phyloP scores from a whole-genome alignment of 1,140 invertebrate species.

The Araneus ventricosus region DNA sequence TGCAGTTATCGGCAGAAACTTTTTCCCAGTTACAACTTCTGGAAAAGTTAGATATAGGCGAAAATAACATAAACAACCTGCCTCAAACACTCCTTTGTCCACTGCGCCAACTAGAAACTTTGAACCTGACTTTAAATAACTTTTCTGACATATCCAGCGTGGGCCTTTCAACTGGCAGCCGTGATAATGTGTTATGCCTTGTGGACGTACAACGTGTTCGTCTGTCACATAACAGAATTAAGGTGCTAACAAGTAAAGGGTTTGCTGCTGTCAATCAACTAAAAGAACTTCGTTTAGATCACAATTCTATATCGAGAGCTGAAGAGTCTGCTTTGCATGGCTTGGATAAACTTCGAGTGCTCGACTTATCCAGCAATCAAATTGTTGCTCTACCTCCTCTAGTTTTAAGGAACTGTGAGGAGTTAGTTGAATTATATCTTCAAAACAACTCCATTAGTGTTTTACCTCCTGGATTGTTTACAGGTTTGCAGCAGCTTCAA shows the following conservation, averaged over 20 bases:
- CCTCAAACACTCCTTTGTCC: conserved; percentile 88
- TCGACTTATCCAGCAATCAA: conserved; percentile 92
- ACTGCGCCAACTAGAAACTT: conserved; percentile 79
- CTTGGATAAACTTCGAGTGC: conserved; percentile 86
- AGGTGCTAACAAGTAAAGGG: conserved; percentile 83
- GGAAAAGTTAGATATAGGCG: conserved; percentile 87
- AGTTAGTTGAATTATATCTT: conserved; percentile 91
- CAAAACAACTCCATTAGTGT: conserved; percentile 91
- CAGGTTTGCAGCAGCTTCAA: conserved; percentile 88
- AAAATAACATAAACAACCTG: conserved; percentile 90
- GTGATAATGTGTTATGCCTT: conserved; percentile 62
- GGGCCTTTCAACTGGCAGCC: conserved; percentile 81
- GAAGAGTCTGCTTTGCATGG: conserved; percentile 88
- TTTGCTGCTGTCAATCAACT: conserved; percentile 76
- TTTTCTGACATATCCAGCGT: conserved; percentile 87
- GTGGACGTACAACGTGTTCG: conserved; percentile 89
- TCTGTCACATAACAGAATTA: conserved; percentile 86
- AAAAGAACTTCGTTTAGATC: conserved; percentile 86
- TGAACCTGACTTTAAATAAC: conserved; percentile 85
- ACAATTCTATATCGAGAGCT: conserved; percentile 90
- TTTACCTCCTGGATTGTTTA: conserved; percentile 88
- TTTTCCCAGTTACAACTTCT: conserved; percentile 86
- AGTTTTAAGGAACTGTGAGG: conserved; percentile 87
- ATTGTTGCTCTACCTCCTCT: conserved; percentile 88
- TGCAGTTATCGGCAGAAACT: conserved; percentile 87